These are phyloP conservation scores for Oryctolagus cuniculus DNA, from an alignment of 2,113 vertebrate species.

Conservation along the genomic window mOryCun1.1 NC_091434.1:98096001-98096500, in stretches of 20 bases:
- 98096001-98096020: constrained; percentile 87
- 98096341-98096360: constrained; percentile 72
- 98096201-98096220: neutral
- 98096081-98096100: constrained; percentile 78
- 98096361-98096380: constrained; percentile 71
- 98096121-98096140: constrained; percentile 82
- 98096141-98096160: constrained; percentile 76
- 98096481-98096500: constrained; percentile 69
- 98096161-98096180: neutral
- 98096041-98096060: constrained; percentile 79
- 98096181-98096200: constrained; percentile 9
- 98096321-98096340: constrained; percentile 75
- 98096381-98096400: constrained; percentile 81
- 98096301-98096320: constrained; percentile 69
- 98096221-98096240: constrained; percentile 62
- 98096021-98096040: constrained; percentile 87
- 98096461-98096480: constrained; percentile 75
- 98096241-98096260: constrained; percentile 67
- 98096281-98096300: constrained; percentile 75
- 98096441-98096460: constrained; percentile 74
- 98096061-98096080: constrained; percentile 76
- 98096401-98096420: constrained; percentile 78
- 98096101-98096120: constrained; percentile 81
- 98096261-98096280: constrained; percentile 69
- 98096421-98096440: constrained; percentile 71